Evolutionary conservation across 1,140 invertebrate species (phyloP), one percentile per base, ranked within the genome.

Genomic region (Drosophila novamexicana): DNA sequence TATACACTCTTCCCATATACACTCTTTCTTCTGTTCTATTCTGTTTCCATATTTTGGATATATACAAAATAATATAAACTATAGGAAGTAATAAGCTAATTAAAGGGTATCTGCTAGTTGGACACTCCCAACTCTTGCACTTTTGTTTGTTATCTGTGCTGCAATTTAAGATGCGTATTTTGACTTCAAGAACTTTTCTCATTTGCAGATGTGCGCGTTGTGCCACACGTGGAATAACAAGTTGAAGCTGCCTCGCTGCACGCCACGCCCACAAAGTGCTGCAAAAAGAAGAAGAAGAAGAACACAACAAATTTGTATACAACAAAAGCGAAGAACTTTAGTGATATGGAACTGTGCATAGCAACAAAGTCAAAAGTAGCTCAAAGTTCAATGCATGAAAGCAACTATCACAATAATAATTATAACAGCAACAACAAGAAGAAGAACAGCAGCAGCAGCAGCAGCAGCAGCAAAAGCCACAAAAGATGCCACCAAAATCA

Each of bases 311-410:
- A 45, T 44, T 64, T 64, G 44, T 57, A 53, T 64, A 57, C 65
- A 56, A 42, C 18, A 78, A 65, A 44, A 53, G 56, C 29, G 29
- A 54, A 42, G 16, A 80, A 83, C 63, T 58, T 74, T 64, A 83
- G 83, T 88, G 83, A 88, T 88, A 88, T 88, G 83, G 83, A 88
- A 88, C 77, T 77, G 73, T 72, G 77, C 83, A 88, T 88, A 88
- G 73, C 79, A 79, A 88, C 62, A 83, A 86, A 67, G 83, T 83
- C 82, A 88, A 86, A 86, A 80, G 22, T 22, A 22, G 67, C 37
- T 54, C 68, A 79, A 66, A 79, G 71, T 80, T 79, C 77, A 80
- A 79, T 79, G 77, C 77, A 63, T 64, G 57, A 63, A 67, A 73
- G 36, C 47, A 67, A 70, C 61, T 79, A 79, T 79, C 77, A 81